Percentiles rank a stretch among this genome's conserved stretches.
phyloP scores from a whole-genome alignment of 2,797 vertebrate species.

The Neoniphon sammara region DNA sequence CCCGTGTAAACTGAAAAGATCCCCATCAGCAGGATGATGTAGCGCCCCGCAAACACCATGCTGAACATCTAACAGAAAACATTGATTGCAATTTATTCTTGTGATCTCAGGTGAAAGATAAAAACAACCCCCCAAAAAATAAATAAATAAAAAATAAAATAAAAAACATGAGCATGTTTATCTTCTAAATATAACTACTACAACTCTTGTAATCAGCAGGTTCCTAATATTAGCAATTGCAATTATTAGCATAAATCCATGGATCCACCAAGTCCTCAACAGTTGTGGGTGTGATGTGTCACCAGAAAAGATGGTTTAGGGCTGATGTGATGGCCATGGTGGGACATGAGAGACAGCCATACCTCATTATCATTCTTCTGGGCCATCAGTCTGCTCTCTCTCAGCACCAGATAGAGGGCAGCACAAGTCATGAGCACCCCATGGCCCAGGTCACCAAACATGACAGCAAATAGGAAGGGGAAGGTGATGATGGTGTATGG shows the following conservation, averaged over 20 bases:
- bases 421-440: slow-evolving; percentile 93
- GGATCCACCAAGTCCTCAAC: not conserved
- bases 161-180: not conserved
- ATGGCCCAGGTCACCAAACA: slow-evolving; percentile 98
- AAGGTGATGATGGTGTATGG: slow-evolving; percentile 99
- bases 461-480: slow-evolving; percentile 98
- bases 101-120: not conserved
- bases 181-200: too few species aligned
- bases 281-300: not conserved
- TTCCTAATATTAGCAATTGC: not conserved
- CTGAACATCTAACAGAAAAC: slow-evolving; percentile 88
- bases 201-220: not conserved
- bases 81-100: not conserved
- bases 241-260: not conserved
- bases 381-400: slow-evolving; percentile 93
- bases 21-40: slow-evolving; percentile 98
- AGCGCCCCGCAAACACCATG: slow-evolving; percentile 94
- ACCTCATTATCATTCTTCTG: slow-evolving; percentile 98
- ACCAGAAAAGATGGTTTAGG: not conserved
- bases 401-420: slow-evolving; percentile 93
- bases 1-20: slow-evolving; percentile 96
- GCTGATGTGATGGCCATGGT: slow-evolving; percentile 21
- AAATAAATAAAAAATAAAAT: too few species aligned
- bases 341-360: slow-evolving; percentile 24
- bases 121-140: too few species aligned